Conservation (phyloP, 2,797 vertebrate genomes). For the Tolypeutes matacus region DNA sequence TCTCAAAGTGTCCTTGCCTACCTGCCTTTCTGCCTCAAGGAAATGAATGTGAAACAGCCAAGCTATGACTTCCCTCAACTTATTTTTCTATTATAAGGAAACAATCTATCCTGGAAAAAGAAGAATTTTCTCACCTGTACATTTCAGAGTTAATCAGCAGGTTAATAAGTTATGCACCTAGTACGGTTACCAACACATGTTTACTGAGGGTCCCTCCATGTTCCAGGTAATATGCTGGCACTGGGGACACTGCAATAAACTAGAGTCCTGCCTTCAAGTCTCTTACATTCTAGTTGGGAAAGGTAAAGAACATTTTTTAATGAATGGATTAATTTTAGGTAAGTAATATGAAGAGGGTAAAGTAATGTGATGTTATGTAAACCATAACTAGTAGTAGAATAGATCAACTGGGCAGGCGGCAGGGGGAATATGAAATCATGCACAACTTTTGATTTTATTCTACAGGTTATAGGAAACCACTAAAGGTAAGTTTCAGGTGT, state of each 20-base stretch:
- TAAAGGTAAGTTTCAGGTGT: neutral
- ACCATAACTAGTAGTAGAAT: neutral
- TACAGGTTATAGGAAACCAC: neutral
- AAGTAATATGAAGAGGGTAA: neutral
- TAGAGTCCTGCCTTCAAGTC: neutral
- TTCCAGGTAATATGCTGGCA: neutral
- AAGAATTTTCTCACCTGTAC: neutral
- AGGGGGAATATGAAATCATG: neutral
- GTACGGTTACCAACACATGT: neutral
- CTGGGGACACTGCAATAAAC: neutral
- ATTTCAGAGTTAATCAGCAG: neutral
- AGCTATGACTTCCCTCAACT: neutral
- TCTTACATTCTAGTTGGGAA: neutral
- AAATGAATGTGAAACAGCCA: neutral
- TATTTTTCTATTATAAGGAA: neutral
- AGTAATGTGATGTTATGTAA: neutral
- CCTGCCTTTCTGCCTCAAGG: neutral
- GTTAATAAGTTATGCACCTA: neutral
- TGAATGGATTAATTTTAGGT: neutral
- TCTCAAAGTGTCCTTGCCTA: neutral
- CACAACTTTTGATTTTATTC: neutral
- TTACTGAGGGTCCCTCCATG: neutral
- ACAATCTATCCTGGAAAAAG: neutral
- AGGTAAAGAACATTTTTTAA: conserved; percentile 20
- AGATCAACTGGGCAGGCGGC: neutral